Evolutionary conservation across 2,113 vertebrate species (phyloP), one percentile per base, ranked within the genome.

Genomic region (Sturnus vulgaris): DNA sequence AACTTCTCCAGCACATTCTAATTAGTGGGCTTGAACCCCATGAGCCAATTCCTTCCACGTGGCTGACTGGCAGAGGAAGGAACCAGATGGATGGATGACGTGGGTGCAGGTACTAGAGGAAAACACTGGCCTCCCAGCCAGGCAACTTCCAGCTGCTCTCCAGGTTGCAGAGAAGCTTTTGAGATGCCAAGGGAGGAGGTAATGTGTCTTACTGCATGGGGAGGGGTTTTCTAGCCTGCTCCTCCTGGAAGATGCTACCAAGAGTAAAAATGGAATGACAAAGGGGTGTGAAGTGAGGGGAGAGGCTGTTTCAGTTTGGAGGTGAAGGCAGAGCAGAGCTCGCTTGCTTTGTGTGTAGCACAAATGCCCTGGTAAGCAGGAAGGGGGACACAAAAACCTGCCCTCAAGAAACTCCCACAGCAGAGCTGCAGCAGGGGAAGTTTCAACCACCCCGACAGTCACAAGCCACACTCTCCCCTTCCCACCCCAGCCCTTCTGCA

Each of bases 371-470:
- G 1, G 1, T 1, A 35, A 46, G 78, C 73, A 85, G 84, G 55
- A 80, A 93, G 66, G 44, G 56, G 27, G 30, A 63, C 70, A 46
- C 55, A 85, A 69, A 75, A 66, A 10, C 15, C 37, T 40, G 14
- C 35, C 7, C n/a, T 46, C 4, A 4, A 79, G 47, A 55, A 88
- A 40, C 44, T 53, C 40, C 66, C 66, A 15, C n/a, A 7, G 65
- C 49, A 69, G 40, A 84, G 33, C 8, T 0, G 46, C 69, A 84
- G 69, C 60, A 35, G n/a, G 37, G 35, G 52, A 70, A 82, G 52
- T 61, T 82, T 47, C 11, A 64, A 33, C 73, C 56, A 31, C 2
- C 6, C 24, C 0, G 0, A 37, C 0, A 12, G 60, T 2, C 73
- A 37, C 28, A 44, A 76, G 70, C 61, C 56, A 6, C 0, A 0